phyloP scores from a whole-genome alignment of 2,888 invertebrate species.

The Drosophila imparisetae region DNA sequence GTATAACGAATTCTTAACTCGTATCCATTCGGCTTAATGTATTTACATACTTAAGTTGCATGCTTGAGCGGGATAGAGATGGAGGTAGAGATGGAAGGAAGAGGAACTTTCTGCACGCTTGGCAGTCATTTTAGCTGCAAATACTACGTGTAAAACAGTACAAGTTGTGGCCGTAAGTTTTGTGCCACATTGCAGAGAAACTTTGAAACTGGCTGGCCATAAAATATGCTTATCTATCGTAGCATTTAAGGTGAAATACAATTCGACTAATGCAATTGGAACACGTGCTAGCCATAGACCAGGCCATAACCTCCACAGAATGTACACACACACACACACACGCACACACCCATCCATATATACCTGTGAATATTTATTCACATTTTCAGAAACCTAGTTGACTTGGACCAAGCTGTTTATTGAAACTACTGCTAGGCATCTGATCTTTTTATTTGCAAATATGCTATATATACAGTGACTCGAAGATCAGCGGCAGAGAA shows the following conservation, averaged over 20 bases:
- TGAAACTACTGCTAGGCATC: not conserved
- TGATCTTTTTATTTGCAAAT: not conserved
- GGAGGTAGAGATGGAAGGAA: not conserved
- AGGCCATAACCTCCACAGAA: slow-evolving; percentile 24
- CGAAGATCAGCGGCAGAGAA: too few species aligned
- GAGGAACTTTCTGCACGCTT: slow-evolving; percentile 45
- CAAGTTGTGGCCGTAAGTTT: slow-evolving; percentile 41
- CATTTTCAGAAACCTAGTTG: not conserved
- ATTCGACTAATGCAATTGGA: slow-evolving; percentile 76
- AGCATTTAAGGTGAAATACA: slow-evolving; percentile 73
- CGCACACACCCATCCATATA: not conserved
- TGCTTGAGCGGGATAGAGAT: slow-evolving; percentile 2
- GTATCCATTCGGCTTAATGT: slow-evolving; percentile 32
- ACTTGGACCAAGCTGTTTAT: slow-evolving; percentile 4
- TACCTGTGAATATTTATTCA: not conserved
- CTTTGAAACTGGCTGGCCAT: slow-evolving; percentile 46
- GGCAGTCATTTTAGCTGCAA: slow-evolving; percentile 57
- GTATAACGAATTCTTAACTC: slow-evolving; percentile 33
- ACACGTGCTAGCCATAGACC: slow-evolving; percentile 45
- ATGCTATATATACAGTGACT: slow-evolving; percentile 1
- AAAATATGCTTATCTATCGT: slow-evolving; percentile 63
- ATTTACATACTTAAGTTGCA: slow-evolving; percentile 40
- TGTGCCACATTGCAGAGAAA: slow-evolving; percentile 30
- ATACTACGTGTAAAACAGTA: slow-evolving; percentile 48
- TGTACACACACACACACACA: not conserved